These are phyloP conservation scores for Scaptomyza hsui DNA, from an alignment of 1,140 invertebrate genomes.

Conservation along the genomic window DNA sequence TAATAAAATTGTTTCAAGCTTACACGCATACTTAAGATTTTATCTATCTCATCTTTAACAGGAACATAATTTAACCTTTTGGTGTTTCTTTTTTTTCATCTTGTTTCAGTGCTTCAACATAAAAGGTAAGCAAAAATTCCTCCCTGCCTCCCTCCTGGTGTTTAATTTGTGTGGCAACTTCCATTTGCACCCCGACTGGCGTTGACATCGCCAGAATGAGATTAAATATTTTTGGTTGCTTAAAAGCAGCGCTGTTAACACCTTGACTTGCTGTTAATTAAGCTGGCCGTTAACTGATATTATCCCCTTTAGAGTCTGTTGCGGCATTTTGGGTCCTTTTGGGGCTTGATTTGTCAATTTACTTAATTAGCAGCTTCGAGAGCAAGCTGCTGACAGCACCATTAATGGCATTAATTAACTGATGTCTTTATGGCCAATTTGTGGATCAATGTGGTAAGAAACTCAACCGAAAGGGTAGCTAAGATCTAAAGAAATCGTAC, in stretches of 20 bases:
- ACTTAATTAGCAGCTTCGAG: constrained; percentile 66
- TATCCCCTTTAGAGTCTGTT: constrained; percentile 31
- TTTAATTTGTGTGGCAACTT: constrained; percentile 46
- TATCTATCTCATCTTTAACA: constrained; percentile 53
- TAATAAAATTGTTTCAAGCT: constrained; percentile 73
- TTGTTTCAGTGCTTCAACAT: constrained; percentile 34
- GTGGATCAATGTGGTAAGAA: constrained; percentile 27
- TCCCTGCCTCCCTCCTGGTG: constrained; percentile 14
- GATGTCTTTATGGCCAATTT: constrained; percentile 59
- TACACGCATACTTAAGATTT: constrained; percentile 65
- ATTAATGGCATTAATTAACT: constrained; percentile 74
- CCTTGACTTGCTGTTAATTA: constrained; percentile 72
- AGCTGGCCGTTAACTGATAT: constrained; percentile 60
- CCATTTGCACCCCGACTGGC: neutral
- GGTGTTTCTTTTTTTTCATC: constrained; percentile 30
- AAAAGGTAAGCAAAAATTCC: constrained; percentile 70
- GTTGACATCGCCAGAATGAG: constrained; percentile 48
- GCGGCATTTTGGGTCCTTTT: constrained; percentile 29
- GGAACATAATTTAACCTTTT: constrained; percentile 53
- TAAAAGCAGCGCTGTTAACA: constrained; percentile 60
- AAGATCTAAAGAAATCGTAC: neutral
- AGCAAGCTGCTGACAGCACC: constrained; percentile 42
- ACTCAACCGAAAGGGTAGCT: constrained; percentile 1
- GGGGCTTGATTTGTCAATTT: constrained; percentile 69
- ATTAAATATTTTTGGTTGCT: constrained; percentile 65